phyloP scores from a whole-genome alignment of 2,888 invertebrate genomes.

The Scrobipalpa atriplicella region DNA sequence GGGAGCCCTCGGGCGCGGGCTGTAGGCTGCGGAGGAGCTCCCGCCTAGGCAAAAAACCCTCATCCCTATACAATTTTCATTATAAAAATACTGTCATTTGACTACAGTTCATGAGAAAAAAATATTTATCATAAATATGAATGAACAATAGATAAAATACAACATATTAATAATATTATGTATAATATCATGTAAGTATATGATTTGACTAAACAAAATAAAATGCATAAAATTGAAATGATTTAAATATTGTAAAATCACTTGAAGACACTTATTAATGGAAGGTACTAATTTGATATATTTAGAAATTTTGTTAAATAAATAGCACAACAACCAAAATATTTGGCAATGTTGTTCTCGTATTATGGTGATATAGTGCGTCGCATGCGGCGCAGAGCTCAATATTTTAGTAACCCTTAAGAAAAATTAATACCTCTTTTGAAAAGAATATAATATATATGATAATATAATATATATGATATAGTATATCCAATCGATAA shows the following conservation, averaged over 20 bases:
- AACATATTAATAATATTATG: slow-evolving; percentile 65
- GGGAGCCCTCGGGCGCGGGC: slow-evolving; percentile 27
- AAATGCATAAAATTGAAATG: slow-evolving; percentile 82
- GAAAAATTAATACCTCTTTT: slow-evolving; percentile 83
- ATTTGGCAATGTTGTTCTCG: slow-evolving; percentile 81
- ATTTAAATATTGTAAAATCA: slow-evolving; percentile 77
- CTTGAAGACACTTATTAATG: slow-evolving; percentile 74
- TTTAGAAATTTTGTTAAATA: slow-evolving; percentile 69
- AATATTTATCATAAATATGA: slow-evolving; percentile 72
- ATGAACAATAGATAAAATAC: slow-evolving; percentile 77
- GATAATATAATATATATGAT: slow-evolving; percentile 75
- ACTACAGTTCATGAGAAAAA: slow-evolving; percentile 82
- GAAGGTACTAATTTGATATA: slow-evolving; percentile 79
- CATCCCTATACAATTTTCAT: slow-evolving; percentile 78
- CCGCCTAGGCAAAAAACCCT: slow-evolving; percentile 70
- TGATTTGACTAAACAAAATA: slow-evolving; percentile 81
- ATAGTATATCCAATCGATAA: slow-evolving; percentile 79
- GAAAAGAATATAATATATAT: slow-evolving; percentile 79
- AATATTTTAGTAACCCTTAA: slow-evolving; percentile 83
- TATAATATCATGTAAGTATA: slow-evolving; percentile 79
- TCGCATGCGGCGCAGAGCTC: slow-evolving; percentile 79
- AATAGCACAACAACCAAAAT: slow-evolving; percentile 82
- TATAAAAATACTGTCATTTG: slow-evolving; percentile 84
- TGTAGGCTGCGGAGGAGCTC: slow-evolving; percentile 38
- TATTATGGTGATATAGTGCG: slow-evolving; percentile 81